Evolutionary conservation across 2,797 vertebrate genomes (phyloP).

Genomic region (Enteromius trimaculatus): DNA sequence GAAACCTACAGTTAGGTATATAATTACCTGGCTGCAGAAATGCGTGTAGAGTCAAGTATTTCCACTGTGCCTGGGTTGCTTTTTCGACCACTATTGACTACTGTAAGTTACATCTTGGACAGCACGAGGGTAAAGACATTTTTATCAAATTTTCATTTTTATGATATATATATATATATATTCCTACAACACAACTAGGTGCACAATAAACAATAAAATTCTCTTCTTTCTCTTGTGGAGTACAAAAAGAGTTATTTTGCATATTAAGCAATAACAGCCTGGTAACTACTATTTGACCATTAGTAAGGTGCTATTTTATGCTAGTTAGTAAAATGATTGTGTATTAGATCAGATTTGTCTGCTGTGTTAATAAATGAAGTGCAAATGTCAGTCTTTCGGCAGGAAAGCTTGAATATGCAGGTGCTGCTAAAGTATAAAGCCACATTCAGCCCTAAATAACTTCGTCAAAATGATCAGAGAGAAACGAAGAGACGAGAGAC

Average conservation of each 20-base stretch:
- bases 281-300: background rate
- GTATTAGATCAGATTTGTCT: background rate
- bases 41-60: too few relatives aligned
- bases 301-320: background rate
- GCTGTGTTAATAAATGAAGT: background rate
- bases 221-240: background rate
- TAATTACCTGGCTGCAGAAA: too few relatives aligned
- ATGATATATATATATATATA: background rate
- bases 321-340: background rate
- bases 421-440: background rate
- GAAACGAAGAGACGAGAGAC: slow-evolving; percentile 61
- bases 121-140: background rate
- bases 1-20: too few relatives aligned
- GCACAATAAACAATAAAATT: background rate
- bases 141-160: background rate
- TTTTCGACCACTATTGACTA: too few relatives aligned
- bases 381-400: background rate
- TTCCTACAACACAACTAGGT: background rate
- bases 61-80: too few relatives aligned
- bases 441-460: slow-evolving; percentile 16
- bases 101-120: too few relatives aligned
- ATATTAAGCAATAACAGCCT: background rate
- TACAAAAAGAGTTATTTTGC: background rate
- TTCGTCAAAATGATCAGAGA: slow-evolving; percentile 3
- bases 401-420: background rate